Evolutionary conservation across 2,797 vertebrate species (phyloP).

Genomic region (Mus spretus): DNA sequence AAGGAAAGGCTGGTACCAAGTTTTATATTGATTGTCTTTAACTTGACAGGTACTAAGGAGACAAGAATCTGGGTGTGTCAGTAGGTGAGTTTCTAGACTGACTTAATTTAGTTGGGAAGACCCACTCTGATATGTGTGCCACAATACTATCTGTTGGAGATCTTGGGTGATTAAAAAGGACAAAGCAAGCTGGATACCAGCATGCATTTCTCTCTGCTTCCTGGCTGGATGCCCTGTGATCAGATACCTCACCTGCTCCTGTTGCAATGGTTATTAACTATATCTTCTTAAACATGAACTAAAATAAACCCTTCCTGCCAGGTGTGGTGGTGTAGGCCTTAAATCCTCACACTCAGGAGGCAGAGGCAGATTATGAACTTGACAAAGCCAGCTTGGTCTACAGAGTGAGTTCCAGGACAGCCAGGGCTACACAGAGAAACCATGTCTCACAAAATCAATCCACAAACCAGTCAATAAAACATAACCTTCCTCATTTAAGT

Average conservation of each 20-base stretch:
- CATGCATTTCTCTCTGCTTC: neutral
- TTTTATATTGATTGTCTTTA: neutral
- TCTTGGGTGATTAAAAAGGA: neutral
- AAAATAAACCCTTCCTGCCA: neutral
- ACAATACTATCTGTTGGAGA: neutral
- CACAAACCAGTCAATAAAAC: neutral
- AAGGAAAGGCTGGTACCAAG: neutral
- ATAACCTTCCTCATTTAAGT: neutral
- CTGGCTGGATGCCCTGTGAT: neutral
- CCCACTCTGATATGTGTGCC: neutral
- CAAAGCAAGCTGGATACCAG: neutral
- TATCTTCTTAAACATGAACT: neutral
- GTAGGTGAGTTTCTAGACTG: neutral
- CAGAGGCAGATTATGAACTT: too few relatives aligned
- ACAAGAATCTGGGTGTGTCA: neutral
- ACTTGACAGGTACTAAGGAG: neutral
- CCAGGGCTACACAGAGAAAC: neutral
- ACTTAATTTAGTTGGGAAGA: neutral
- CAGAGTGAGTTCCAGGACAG: neutral
- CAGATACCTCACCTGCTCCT: neutral
- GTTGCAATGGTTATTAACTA: neutral
- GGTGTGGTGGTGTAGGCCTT: neutral
- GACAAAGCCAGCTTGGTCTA: neutral
- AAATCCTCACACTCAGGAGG: neutral
- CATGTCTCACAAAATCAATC: neutral